These are phyloP conservation scores for Ifrita kowaldi DNA, from an alignment of 2,113 vertebrate genomes.

Conservation along the genomic window DNA sequence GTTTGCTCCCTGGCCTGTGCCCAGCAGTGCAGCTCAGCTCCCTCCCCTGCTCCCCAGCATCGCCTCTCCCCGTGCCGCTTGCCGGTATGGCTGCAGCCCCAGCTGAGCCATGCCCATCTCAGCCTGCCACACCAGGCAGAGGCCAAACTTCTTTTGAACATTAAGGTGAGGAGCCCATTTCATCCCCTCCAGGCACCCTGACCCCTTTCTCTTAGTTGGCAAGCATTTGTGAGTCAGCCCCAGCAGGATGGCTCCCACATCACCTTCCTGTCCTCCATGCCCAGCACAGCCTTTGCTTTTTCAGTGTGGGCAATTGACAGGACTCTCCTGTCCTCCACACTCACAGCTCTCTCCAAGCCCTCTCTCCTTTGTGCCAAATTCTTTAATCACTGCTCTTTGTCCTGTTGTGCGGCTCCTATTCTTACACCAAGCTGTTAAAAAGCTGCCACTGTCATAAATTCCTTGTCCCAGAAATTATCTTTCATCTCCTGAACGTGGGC, in stretches of 20 bases:
- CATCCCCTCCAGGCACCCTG: background rate
- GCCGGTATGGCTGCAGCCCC: background rate
- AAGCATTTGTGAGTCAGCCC: background rate
- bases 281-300: background rate
- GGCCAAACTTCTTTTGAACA: background rate
- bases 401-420: background rate
- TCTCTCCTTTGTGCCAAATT: background rate
- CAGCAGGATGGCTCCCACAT: background rate
- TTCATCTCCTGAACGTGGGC: slow-evolving; percentile 42
- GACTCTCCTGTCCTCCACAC: background rate
- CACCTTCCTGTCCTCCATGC: background rate
- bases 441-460: slow-evolving; percentile 46
- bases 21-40: background rate
- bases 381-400: slow-evolving; percentile 50
- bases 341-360: background rate
- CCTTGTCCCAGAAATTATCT: slow-evolving; percentile 62
- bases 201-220: background rate
- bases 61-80: fast-evolving
- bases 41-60: background rate
- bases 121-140: background rate
- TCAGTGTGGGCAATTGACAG: background rate
- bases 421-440: slow-evolving; percentile 25
- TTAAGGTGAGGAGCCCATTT: background rate
- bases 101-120: background rate
- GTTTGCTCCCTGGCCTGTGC: background rate